These are phyloP conservation scores for Monodelphis domestica DNA, from an alignment of 2,797 vertebrate species.

Conservation along the genomic window DNA sequence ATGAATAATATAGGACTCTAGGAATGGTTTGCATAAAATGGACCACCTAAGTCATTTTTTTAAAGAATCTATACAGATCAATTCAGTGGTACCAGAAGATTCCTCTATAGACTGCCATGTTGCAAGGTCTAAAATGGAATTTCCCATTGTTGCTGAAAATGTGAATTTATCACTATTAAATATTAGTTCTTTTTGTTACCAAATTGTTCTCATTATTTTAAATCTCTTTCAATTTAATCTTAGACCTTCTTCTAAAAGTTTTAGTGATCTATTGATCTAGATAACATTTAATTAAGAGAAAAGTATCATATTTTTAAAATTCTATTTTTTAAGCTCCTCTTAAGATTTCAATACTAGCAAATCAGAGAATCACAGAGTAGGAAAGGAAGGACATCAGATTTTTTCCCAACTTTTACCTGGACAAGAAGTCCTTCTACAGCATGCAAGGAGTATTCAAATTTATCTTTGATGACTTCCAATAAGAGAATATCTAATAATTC, in stretches of 20 bases:
- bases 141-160: background rate
- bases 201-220: background rate
- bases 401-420: background rate
- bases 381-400: background rate
- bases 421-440: background rate
- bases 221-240: background rate
- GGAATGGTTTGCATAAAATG: background rate
- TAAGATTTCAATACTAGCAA: constrained; percentile 6
- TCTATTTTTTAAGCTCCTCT: background rate
- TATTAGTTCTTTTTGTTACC: background rate
- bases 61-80: background rate
- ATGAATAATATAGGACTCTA: background rate
- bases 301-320: background rate
- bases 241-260: background rate
- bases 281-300: background rate
- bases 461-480: background rate
- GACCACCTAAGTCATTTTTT: background rate
- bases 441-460: background rate
- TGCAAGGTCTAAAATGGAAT: background rate
- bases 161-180: background rate
- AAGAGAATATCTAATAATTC: background rate
- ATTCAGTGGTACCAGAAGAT: background rate
- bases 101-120: background rate
- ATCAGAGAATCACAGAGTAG: background rate
- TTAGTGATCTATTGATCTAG: background rate